A percentile compares a stretch with the other conserved stretches of the same genome.
These are phyloP conservation scores for Ophiothrix spiculata DNA, from an alignment of 35 echinoderm and acorn worm species.

Conservation along the genomic window DNA sequence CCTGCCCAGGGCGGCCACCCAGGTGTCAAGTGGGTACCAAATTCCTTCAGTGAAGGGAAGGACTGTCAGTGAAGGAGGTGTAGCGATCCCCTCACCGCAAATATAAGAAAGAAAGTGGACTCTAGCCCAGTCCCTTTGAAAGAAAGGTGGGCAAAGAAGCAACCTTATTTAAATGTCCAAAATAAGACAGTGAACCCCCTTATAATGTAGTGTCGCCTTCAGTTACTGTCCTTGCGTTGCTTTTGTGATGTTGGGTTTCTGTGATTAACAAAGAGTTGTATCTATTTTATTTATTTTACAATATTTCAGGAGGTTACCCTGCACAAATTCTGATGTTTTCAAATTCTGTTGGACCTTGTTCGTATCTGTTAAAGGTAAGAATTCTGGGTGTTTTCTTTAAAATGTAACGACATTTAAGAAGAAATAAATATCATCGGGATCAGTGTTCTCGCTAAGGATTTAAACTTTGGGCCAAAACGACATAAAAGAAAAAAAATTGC, in stretches of 20 bases:
- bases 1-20: not conserved
- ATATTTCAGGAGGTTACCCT: constrained; percentile 62
- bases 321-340: constrained; percentile 75
- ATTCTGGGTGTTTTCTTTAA: no score
- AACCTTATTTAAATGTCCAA: not conserved
- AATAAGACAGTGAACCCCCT: not conserved
- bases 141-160: no score
- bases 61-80: no score
- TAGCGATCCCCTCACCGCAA: no score
- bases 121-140: no score
- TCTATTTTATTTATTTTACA: constrained; percentile 46
- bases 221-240: not conserved
- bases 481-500: no score
- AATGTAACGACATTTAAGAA: no score
- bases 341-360: constrained; percentile 96
- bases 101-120: no score
- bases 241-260: not conserved
- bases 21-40: no score
- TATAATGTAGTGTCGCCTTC: not conserved
- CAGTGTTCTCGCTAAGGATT: no score
- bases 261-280: not conserved
- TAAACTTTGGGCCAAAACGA: no score
- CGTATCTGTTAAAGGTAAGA: constrained; percentile 90
- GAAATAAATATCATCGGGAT: no score
- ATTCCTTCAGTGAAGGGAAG: not conserved